These are phyloP conservation scores for Eretmocerus hayati DNA, from an alignment of 2,888 invertebrate species.

Conservation along the genomic window DNA sequence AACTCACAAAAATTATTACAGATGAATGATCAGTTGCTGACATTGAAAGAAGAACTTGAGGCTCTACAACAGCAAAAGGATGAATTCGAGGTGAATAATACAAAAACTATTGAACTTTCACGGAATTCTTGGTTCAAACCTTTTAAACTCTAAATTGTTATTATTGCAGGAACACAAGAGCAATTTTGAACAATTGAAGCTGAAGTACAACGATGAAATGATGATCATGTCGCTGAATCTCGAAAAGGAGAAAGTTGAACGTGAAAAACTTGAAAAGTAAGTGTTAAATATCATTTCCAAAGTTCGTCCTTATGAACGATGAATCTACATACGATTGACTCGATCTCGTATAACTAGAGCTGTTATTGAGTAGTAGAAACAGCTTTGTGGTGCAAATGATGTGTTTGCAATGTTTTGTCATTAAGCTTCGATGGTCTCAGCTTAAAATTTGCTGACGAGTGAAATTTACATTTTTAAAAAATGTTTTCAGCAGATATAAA, in stretches of 20 bases:
- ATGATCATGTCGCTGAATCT: constrained; percentile 23
- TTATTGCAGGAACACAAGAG: constrained; percentile 18
- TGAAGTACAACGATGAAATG: constrained; percentile 21
- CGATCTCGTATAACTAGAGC: too few species aligned
- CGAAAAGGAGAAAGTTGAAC: constrained; percentile 24
- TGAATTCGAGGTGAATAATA: constrained; percentile 7
- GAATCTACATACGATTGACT: too few species aligned
- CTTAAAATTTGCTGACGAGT: too few species aligned
- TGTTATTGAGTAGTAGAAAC: too few species aligned
- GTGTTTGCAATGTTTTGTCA: too few species aligned
- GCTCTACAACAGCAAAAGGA: constrained; percentile 7
- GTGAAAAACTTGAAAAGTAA: constrained; percentile 31
- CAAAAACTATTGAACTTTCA: background rate
- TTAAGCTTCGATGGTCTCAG: too few species aligned
- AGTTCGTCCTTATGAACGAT: too few species aligned
- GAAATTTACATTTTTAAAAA: too few species aligned
- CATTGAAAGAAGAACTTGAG: constrained; percentile 9
- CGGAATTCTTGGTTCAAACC: background rate
- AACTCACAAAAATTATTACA: constrained; percentile 2
- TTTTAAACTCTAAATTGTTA: too few species aligned
- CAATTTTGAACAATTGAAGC: constrained; percentile 24
- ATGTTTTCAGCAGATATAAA: too few species aligned
- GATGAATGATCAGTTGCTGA: constrained; percentile 9
- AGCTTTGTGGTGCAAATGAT: too few species aligned
- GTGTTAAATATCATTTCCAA: constrained; percentile 3